Evolutionary conservation across 2,888 invertebrate species (phyloP).

Genomic region (Chalcis sispes): DNA sequence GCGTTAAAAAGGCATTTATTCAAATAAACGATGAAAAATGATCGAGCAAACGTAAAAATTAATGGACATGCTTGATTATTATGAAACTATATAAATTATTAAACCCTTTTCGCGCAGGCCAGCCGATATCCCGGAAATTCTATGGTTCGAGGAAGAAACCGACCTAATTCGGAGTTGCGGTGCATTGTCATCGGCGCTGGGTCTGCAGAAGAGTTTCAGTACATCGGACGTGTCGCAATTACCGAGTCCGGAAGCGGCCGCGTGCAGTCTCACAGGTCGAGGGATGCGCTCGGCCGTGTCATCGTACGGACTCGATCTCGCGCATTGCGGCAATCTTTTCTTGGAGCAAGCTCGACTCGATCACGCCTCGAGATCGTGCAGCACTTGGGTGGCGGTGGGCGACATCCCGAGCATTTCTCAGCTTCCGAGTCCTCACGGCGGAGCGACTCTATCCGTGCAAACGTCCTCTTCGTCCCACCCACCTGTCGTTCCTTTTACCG

Average conservation of each 20-base stretch:
- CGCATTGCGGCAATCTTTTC: slow-evolving; percentile 78
- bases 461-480: slow-evolving; percentile 70
- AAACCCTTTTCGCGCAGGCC: slow-evolving; percentile 73
- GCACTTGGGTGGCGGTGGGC: slow-evolving; percentile 92
- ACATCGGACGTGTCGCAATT: slow-evolving; percentile 85
- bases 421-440: slow-evolving; percentile 89
- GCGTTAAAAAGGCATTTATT: too few species aligned
- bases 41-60: too few species aligned
- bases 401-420: slow-evolving; percentile 86
- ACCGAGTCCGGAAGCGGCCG: slow-evolving; percentile 77
- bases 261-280: slow-evolving; percentile 59
- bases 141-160: slow-evolving; percentile 86
- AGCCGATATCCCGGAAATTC: slow-evolving; percentile 81
- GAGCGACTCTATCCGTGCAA: slow-evolving; percentile 73
- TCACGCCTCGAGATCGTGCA: slow-evolving; percentile 84
- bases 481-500: slow-evolving; percentile 79
- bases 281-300: slow-evolving; percentile 77
- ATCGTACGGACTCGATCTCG: slow-evolving; percentile 79
- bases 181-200: slow-evolving; percentile 86
- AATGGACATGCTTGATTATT: too few species aligned
- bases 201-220: slow-evolving; percentile 90
- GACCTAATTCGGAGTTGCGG: slow-evolving; percentile 89
- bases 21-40: too few species aligned
- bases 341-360: slow-evolving; percentile 80
- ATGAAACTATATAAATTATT: background rate